These are phyloP conservation scores for Porites cylindrica DNA, from an alignment of 92 coral and sea anemone species.

Conservation along the genomic window DNA sequence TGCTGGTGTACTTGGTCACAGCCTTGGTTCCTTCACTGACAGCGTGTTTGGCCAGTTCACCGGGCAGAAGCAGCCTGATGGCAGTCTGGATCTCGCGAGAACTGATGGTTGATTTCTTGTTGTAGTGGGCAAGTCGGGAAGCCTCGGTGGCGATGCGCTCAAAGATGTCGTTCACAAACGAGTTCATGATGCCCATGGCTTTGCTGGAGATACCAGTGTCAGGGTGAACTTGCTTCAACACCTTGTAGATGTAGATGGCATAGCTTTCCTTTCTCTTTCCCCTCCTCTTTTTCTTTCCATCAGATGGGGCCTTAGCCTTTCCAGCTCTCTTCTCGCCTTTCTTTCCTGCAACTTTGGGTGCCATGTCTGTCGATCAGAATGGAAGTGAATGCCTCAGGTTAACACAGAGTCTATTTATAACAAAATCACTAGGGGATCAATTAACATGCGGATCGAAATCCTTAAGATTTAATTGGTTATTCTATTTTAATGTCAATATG, in stretches of 20 bases:
- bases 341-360: conserved; percentile 7
- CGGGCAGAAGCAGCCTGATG: conserved; percentile 70
- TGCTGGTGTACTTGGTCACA: conserved; percentile 98
- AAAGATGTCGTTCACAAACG: conserved; percentile 88
- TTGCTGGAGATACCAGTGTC: conserved; percentile 97
- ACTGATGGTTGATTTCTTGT: conserved; percentile 83
- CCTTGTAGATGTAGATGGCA: conserved; percentile 75
- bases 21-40: conserved; percentile 99
- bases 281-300: conserved; percentile 41
- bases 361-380: conserved; percentile 3
- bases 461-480: background rate
- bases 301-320: conserved; percentile 2
- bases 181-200: conserved; percentile 97
- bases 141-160: conserved; percentile 94
- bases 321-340: conserved; percentile 18
- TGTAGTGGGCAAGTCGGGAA: conserved; percentile 93
- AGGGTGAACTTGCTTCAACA: conserved; percentile 32
- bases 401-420: background rate
- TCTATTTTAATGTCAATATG: no score
- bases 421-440: background rate
- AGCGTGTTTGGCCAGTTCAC: conserved; percentile 81
- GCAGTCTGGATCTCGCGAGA: conserved; percentile 87
- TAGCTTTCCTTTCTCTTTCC: conserved; percentile 80
- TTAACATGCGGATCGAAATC: conserved; percentile 6
- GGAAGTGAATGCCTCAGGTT: background rate